These are phyloP conservation scores for Clunio marinus DNA, from an alignment of 2,888 invertebrate species.

Conservation along the genomic window DNA sequence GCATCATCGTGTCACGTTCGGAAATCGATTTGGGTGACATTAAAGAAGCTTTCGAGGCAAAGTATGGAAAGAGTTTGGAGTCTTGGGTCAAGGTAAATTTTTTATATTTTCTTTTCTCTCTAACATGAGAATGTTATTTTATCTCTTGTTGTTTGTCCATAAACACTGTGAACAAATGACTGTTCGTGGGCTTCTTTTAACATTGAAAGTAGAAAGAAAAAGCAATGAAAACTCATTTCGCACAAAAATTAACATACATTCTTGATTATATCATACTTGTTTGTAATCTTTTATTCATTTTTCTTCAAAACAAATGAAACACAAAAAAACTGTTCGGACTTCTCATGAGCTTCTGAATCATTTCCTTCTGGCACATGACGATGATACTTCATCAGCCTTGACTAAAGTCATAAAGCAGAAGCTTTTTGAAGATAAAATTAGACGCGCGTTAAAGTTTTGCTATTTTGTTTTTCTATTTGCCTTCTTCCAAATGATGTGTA, in stretches of 20 bases:
- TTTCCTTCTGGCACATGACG: neutral
- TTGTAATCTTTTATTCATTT: neutral
- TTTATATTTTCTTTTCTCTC: conserved; percentile 29
- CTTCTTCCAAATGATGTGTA: neutral
- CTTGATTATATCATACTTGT: neutral
- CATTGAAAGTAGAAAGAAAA: conserved; percentile 15
- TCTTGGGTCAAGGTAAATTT: conserved; percentile 78
- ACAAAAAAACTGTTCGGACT: too few species aligned
- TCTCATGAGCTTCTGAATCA: too few species aligned
- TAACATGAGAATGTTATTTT: neutral
- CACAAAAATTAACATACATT: conserved; percentile 14
- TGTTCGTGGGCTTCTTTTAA: conserved; percentile 13
- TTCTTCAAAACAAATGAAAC: too few species aligned
- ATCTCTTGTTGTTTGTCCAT: neutral
- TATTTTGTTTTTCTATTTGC: conserved; percentile 1
- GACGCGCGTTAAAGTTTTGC: neutral
- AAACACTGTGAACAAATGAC: conserved; percentile 26
- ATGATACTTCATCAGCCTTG: neutral
- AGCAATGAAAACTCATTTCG: neutral
- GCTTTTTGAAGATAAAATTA: conserved; percentile 8
- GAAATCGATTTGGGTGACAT: conserved; percentile 91
- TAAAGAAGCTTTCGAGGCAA: conserved; percentile 81
- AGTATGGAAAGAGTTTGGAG: conserved; percentile 77
- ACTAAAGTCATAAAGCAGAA: conserved; percentile 6
- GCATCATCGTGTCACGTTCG: conserved; percentile 84